A percentile compares a stretch with the other conserved stretches of the same genome.
Evolutionary conservation across 2,113 vertebrate species (phyloP).

Genomic region (Myrmecophaga tridactyla): DNA sequence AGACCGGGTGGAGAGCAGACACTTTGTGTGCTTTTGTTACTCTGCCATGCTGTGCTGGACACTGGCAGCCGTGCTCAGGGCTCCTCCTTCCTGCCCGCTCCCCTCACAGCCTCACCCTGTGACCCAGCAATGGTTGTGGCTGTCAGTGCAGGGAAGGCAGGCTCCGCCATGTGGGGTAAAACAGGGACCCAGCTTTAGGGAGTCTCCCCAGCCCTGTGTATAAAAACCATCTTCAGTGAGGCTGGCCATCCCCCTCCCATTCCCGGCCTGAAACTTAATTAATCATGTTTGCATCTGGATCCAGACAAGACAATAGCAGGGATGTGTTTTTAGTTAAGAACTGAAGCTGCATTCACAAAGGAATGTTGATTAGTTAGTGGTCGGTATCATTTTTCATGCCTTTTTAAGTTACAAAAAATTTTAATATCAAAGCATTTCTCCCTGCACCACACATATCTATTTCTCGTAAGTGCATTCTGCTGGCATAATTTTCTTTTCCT

Average conservation of each 20-base stretch:
- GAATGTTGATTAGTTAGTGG: conserved; percentile 87
- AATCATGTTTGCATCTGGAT: conserved; percentile 88
- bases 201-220: background rate
- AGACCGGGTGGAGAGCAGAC: background rate
- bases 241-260: conserved; percentile 50
- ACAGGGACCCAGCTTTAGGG: background rate
- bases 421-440: conserved; percentile 91
- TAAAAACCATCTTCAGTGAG: conserved; percentile 29
- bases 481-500: conserved; percentile 80
- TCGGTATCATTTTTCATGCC: conserved; percentile 96
- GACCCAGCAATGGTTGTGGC: background rate
- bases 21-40: background rate
- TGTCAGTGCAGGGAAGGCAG: background rate
- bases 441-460: conserved; percentile 86
- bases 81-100: background rate
- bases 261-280: conserved; percentile 80
- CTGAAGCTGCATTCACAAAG: conserved; percentile 91
- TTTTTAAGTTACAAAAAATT: conserved; percentile 93
- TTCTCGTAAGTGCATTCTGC: conserved; percentile 87
- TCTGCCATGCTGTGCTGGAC: background rate
- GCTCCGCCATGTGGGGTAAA: background rate
- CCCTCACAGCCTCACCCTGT: background rate
- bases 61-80: accelerated
- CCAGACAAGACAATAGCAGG: conserved; percentile 83
- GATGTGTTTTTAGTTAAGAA: conserved; percentile 95